A percentile compares a stretch with the other conserved stretches of the same genome.
These are phyloP conservation scores for Cavia aperea DNA, from an alignment of 2,113 vertebrate genomes.

Conservation along the genomic window DNA sequence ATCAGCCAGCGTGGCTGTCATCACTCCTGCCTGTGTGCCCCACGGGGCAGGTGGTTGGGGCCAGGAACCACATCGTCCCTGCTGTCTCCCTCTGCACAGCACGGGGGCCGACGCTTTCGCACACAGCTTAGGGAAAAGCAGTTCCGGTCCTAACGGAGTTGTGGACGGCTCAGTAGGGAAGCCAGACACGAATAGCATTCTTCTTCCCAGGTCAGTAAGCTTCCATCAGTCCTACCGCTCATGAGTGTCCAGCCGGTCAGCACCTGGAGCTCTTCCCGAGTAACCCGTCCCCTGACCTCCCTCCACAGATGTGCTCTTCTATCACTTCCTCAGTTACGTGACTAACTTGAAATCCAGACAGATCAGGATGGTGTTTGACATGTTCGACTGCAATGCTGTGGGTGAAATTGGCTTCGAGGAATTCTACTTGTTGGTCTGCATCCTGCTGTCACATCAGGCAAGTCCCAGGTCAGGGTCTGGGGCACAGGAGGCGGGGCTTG, in stretches of 20 bases:
- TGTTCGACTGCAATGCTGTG: constrained; percentile 49
- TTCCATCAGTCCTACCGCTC: accelerated
- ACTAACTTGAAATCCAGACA: constrained; percentile 28
- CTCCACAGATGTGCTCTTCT: constrained; percentile 70
- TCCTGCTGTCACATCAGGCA: constrained; percentile 69
- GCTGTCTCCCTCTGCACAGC: not conserved
- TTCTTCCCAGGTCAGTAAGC: not conserved
- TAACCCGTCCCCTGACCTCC: not conserved
- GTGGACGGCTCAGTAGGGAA: not conserved
- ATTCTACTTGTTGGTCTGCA: constrained; percentile 65
- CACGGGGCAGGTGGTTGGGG: accelerated
- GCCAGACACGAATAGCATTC: not conserved
- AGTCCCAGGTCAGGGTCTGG: not conserved
- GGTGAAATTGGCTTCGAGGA: constrained; percentile 68
- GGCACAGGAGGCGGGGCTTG: accelerated
- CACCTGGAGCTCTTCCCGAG: not conserved
- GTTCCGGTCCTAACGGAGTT: accelerated
- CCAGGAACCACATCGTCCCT: not conserved
- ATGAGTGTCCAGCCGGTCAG: too few relatives aligned
- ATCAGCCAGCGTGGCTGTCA: not conserved
- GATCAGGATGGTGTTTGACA: constrained; percentile 66
- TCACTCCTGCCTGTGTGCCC: not conserved
- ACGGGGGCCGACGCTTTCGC: not conserved
- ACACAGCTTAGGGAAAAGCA: not conserved
- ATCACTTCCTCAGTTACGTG: constrained; percentile 63